phyloP scores from a whole-genome alignment of 2,888 invertebrate genomes.

The Heterodera filipjevi region DNA sequence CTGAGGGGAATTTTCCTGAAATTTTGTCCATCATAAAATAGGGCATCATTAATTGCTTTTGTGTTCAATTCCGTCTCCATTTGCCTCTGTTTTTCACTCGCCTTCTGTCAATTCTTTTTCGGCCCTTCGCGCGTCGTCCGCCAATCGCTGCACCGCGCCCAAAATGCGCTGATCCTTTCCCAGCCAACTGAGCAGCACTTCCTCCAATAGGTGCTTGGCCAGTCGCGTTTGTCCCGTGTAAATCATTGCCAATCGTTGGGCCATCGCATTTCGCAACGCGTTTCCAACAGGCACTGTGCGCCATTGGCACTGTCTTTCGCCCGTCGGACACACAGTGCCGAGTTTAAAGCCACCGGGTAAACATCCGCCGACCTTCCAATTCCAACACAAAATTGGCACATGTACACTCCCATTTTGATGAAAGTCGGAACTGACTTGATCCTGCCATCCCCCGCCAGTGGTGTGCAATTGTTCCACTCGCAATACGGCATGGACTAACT shows the following conservation, averaged over 20 bases:
- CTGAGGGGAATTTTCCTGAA: slow-evolving; percentile 44
- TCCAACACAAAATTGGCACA: background rate
- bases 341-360: slow-evolving; percentile 28
- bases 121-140: slow-evolving; percentile 35
- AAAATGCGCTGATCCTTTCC: slow-evolving; percentile 45
- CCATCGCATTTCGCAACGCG: slow-evolving; percentile 63
- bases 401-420: too few relatives aligned
- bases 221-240: slow-evolving; percentile 71
- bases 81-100: background rate
- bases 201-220: slow-evolving; percentile 70
- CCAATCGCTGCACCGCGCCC: slow-evolving; percentile 37
- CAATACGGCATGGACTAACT: slow-evolving; percentile 68
- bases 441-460: slow-evolving; percentile 72
- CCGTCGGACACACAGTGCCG: slow-evolving; percentile 19
- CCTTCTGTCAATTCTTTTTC: slow-evolving; percentile 36
- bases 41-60: background rate
- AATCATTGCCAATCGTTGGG: slow-evolving; percentile 67
- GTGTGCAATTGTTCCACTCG: slow-evolving; percentile 70
- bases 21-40: background rate
- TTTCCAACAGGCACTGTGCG: slow-evolving; percentile 53
- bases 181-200: slow-evolving; percentile 40
- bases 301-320: slow-evolving; percentile 17
- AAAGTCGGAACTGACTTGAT: slow-evolving; percentile 68
- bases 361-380: slow-evolving; percentile 9
- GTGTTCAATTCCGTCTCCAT: background rate